phyloP scores from a whole-genome alignment of 2,888 invertebrate genomes.

The Chymomyza fuscimana region DNA sequence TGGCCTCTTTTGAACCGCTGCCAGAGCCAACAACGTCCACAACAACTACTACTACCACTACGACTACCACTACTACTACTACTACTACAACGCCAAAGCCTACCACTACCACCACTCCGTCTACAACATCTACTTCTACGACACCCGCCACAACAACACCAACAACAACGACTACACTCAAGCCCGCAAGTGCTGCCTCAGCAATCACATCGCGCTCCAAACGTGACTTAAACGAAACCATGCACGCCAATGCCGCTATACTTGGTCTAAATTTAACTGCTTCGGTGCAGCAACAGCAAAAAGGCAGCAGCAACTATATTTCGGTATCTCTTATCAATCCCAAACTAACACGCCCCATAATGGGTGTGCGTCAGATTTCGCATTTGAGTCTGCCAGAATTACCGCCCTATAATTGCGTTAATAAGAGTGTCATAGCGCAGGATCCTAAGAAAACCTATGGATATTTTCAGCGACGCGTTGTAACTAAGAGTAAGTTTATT shows the following conservation, averaged over 20 bases:
- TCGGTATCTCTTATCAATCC: conserved; percentile 60
- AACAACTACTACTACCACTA: conserved; percentile 80
- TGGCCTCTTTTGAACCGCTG: conserved; percentile 85
- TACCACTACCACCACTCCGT: conserved; percentile 78
- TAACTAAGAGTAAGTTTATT: conserved; percentile 84
- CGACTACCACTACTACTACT: conserved; percentile 81
- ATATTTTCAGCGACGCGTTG: conserved; percentile 84
- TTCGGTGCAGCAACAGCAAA: conserved; percentile 43
- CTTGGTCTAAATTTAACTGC: conserved; percentile 68
- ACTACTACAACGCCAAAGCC: conserved; percentile 79
- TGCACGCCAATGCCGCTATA: conserved; percentile 67
- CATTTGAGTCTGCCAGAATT: conserved; percentile 20
- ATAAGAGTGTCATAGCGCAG: conserved; percentile 83
- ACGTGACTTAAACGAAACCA: conserved; percentile 63
- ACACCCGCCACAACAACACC: conserved; percentile 74
- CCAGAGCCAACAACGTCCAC: conserved; percentile 78
- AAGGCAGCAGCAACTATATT: conserved; percentile 19
- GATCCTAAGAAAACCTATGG: conserved; percentile 87
- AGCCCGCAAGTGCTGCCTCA: conserved; percentile 7
- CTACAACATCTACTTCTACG: conserved; percentile 76
- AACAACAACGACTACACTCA: conserved; percentile 54
- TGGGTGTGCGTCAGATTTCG: conserved; percentile 41
- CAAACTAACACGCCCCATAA: conserved; percentile 16
- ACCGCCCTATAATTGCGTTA: conserved; percentile 80
- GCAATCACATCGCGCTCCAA: conserved; percentile 35